Evolutionary conservation across 2,797 vertebrate species (phyloP), one percentile per base, ranked within the genome.

Genomic region (Falco biarmicus): DNA sequence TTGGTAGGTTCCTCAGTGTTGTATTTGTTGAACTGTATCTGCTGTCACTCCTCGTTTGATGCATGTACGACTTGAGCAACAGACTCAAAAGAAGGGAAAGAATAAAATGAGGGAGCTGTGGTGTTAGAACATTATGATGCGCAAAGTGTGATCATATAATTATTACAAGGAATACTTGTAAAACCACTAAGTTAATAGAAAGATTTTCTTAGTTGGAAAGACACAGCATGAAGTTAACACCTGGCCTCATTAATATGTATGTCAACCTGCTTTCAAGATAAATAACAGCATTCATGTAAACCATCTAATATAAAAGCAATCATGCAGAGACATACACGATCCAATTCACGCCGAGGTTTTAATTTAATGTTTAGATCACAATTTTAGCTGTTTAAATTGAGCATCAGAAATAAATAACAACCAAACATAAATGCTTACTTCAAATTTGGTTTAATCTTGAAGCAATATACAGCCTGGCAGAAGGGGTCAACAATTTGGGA

Each of bases 201-300:
- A 96, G 95, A 97, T 96, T 97, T 97, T 97, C 83, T 94, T 96
- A 76, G 25, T 83, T 96, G 91, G 93, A 97, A 97, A 96, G 89
- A 98, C 98, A 92, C 93, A 97, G 96, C 94, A 90, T 96, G 96
- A 96, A 96, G 94, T 98, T 98, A 98, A 98, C 98, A 98, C 97
- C 98, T 98, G 98, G 96, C 77, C 94, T 98, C 94, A 98, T 98
- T 98, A 98, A 98, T 98, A 98, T 97, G 97, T 86, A 98, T 97
- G 94, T 92, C 97, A 98, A 97, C 96, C 97, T 98, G 98, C 93
- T 98, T 97, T 95, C 93, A 96, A 97, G 93, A 98, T 96, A 98
- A 98, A 97, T 97, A 98, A 97, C 96, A 97, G 96, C 93, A 98
- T 97, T 97, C 96, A 90, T 97, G 96, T 97, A 98, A 98, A 98